Evolutionary conservation across 2,797 vertebrate species (phyloP).

Genomic region (Poliocrania exsul): DNA sequence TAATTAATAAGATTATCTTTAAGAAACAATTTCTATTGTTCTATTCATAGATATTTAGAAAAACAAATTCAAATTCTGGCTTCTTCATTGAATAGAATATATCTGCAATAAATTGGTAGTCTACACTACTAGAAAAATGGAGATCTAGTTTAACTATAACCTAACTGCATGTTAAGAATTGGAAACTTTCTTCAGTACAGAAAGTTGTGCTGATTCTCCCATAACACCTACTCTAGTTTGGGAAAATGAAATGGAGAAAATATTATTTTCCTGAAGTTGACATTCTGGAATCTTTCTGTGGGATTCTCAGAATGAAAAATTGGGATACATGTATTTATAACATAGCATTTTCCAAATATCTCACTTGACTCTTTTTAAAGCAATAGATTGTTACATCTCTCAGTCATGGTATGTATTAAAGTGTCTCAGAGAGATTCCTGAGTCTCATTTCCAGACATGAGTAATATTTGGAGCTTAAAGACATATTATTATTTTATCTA

Average conservation of each 20-base stretch:
- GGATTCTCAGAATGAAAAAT: neutral
- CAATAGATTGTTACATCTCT: neutral
- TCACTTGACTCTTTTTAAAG: neutral
- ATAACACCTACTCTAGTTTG: fast-evolving
- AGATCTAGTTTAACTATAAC: neutral
- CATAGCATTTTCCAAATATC: neutral
- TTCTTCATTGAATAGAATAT: neutral
- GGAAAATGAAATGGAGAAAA: neutral
- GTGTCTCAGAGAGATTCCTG: neutral
- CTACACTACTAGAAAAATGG: neutral
- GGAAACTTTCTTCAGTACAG: neutral
- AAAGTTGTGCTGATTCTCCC: neutral
- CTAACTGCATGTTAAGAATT: neutral
- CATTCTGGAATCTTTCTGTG: neutral
- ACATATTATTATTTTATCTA: neutral
- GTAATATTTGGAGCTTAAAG: neutral
- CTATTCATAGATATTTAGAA: neutral
- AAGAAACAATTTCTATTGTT: neutral
- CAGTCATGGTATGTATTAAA: neutral
- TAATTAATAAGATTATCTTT: neutral
- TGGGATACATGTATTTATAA: neutral
- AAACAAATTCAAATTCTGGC: neutral
- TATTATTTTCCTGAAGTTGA: neutral
- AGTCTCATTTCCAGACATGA: neutral
- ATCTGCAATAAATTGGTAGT: neutral